phyloP scores from a whole-genome alignment of 2,113 vertebrate genomes.

The Monopterus albus region DNA sequence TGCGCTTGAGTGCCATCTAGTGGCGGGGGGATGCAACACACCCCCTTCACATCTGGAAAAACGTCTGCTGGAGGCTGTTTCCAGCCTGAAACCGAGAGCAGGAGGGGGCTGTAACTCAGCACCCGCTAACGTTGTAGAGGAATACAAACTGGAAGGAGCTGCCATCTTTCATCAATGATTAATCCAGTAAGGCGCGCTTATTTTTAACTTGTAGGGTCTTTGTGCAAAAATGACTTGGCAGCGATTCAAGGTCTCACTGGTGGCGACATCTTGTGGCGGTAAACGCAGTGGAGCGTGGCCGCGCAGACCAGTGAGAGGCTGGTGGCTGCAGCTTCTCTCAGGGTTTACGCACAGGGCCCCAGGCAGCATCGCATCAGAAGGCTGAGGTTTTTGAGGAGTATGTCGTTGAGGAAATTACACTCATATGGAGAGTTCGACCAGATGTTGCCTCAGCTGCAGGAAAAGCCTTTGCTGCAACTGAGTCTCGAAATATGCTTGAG shows the following conservation, averaged over 20 bases:
- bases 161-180: conserved; percentile 27
- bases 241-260: conserved; percentile 24
- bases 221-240: conserved; percentile 21
- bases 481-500: background rate
- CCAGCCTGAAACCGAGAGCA: background rate
- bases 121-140: conserved; percentile 18
- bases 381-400: background rate
- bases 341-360: background rate
- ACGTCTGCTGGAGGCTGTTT: background rate
- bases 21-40: conserved; percentile 21
- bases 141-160: background rate
- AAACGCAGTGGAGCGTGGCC: conserved; percentile 11
- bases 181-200: background rate
- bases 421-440: conserved; percentile 31
- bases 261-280: conserved; percentile 78
- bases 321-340: conserved; percentile 1
- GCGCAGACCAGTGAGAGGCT: background rate
- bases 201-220: background rate
- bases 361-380: conserved; percentile 23
- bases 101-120: conserved; percentile 29
- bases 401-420: conserved; percentile 30
- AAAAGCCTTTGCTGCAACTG: background rate
- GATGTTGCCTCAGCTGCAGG: conserved; percentile 44
- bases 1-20: conserved; percentile 56
- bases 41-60: conserved; percentile 55